Percentiles rank a stretch among this genome's conserved stretches.
phyloP scores from a whole-genome alignment of 2,797 vertebrate species.

The Chelonia mydas region DNA sequence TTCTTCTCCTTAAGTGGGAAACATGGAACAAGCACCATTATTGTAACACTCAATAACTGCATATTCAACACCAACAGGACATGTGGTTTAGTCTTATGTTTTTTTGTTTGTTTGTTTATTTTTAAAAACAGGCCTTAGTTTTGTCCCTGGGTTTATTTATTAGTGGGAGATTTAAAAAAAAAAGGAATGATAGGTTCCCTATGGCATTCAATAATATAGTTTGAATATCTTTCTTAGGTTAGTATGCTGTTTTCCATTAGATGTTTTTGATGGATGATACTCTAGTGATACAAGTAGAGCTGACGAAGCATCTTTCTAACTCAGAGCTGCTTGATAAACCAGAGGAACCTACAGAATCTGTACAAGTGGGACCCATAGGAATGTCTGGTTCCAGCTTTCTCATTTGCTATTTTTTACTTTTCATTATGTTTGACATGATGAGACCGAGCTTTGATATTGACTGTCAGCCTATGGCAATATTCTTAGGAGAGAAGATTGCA shows the following conservation, averaged over 20 bases:
- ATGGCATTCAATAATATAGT: background rate
- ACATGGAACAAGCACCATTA: background rate
- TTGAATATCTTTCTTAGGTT: slow-evolving; percentile 9
- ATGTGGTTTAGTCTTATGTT: background rate
- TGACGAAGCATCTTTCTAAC: background rate
- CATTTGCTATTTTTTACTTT: slow-evolving; percentile 4
- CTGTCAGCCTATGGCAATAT: background rate
- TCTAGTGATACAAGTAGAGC: background rate
- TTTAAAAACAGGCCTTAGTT: background rate
- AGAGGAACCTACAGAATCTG: background rate
- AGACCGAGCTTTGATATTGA: background rate
- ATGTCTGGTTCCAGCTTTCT: background rate
- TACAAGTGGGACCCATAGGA: background rate
- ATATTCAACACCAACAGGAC: background rate
- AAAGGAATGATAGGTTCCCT: background rate
- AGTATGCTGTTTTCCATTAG: slow-evolving; percentile 1
- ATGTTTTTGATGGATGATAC: slow-evolving; percentile 20
- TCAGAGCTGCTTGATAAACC: slow-evolving; percentile 16
- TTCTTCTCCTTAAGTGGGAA: background rate
- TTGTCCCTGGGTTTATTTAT: background rate
- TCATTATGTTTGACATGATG: background rate
- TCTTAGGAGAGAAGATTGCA: background rate
- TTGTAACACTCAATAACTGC: background rate
- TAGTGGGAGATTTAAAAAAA: slow-evolving; percentile 15
- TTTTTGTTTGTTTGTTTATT: rapidly evolving